phyloP scores from a whole-genome alignment of 2,888 invertebrate species.

The Criorhina ranunculi region DNA sequence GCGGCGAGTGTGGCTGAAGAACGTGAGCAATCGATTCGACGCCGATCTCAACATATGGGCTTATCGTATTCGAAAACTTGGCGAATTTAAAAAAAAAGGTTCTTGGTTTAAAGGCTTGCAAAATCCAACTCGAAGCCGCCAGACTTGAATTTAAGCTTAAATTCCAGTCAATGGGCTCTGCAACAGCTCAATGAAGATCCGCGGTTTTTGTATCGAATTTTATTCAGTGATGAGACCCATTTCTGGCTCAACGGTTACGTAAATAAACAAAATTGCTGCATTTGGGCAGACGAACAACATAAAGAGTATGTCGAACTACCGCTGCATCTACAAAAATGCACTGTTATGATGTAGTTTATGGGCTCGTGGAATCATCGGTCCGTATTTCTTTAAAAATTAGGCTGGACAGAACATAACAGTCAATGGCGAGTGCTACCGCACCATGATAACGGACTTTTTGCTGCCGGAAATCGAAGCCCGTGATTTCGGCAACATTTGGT shows the following conservation, averaged over 20 bases:
- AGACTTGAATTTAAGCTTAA: too few species aligned
- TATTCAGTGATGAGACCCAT: background rate
- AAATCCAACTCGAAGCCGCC: too few species aligned
- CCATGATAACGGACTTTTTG: too few species aligned
- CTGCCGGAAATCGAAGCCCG: too few species aligned
- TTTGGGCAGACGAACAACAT: background rate
- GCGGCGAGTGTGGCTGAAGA: conserved; percentile 10
- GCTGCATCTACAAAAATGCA: background rate
- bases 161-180: background rate
- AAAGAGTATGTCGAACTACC: conserved; percentile 1
- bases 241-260: background rate
- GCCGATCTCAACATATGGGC: conserved; percentile 18
- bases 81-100: too few species aligned
- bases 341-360: too few species aligned
- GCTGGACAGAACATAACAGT: too few species aligned
- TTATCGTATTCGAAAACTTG: conserved; percentile 18
- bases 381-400: too few species aligned
- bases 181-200: conserved; percentile 18
- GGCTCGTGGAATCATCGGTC: too few species aligned
- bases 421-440: too few species aligned
- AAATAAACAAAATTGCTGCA: background rate
- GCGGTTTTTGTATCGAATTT: conserved; percentile 3
- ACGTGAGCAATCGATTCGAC: conserved; percentile 11
- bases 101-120: too few species aligned
- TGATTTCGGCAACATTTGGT: too few species aligned